Percentiles rank a stretch among this genome's conserved stretches.
Evolutionary conservation across 2,888 invertebrate genomes (phyloP).

Genomic region (Acrobasis suavella): DNA sequence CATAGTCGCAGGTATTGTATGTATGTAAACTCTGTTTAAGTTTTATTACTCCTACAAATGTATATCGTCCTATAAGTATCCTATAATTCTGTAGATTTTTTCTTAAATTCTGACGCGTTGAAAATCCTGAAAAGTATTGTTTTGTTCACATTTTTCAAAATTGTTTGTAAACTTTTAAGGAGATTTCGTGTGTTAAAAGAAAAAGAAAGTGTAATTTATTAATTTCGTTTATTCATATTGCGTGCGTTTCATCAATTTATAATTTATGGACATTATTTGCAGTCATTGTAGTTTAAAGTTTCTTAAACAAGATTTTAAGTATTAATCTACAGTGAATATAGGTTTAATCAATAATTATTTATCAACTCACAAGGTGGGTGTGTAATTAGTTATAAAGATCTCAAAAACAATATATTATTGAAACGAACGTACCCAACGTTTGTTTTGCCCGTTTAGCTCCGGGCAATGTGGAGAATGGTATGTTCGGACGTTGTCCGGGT

Average conservation of each 20-base stretch:
- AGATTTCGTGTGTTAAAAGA: neutral
- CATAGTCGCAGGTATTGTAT: slow-evolving; percentile 12
- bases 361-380: slow-evolving; percentile 37
- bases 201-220: neutral
- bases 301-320: neutral
- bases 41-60: slow-evolving; percentile 6
- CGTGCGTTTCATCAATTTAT: too few species aligned
- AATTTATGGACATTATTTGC: too few species aligned
- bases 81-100: slow-evolving; percentile 9
- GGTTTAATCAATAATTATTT: slow-evolving; percentile 24
- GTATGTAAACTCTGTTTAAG: slow-evolving; percentile 12
- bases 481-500: slow-evolving; percentile 15
- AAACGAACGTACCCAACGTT: neutral
- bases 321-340: slow-evolving; percentile 4
- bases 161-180: neutral
- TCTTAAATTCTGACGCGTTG: neutral
- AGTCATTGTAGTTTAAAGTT: too few species aligned
- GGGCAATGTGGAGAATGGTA: slow-evolving; percentile 6
- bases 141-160: slow-evolving; percentile 8
- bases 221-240: too few species aligned
- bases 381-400: slow-evolving; percentile 23
- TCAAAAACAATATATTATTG: slow-evolving; percentile 20
- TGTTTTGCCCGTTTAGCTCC: slow-evolving; percentile 1
- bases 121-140: slow-evolving; percentile 2
- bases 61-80: slow-evolving; percentile 2